Percentiles rank a stretch among this genome's conserved stretches.
Evolutionary conservation across 1,140 invertebrate genomes (phyloP).

Genomic region (Papilio polytes): DNA sequence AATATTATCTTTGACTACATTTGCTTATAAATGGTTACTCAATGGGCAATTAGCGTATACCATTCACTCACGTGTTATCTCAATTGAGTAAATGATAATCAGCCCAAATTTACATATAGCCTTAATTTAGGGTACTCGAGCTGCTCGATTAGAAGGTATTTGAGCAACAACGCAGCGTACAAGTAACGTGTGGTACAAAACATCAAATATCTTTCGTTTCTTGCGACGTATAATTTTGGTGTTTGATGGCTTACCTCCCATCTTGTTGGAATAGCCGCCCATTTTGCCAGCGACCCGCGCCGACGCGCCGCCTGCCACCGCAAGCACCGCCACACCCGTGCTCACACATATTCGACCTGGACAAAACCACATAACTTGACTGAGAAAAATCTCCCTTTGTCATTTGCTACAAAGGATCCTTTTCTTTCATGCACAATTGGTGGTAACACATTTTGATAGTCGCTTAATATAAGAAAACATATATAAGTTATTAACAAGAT

Average conservation of each 20-base stretch:
- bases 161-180: not conserved
- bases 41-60: not conserved
- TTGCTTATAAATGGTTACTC: not conserved
- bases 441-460: not conserved
- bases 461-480: not conserved
- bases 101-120: not conserved
- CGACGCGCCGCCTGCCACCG: conserved; percentile 75
- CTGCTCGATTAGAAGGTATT: not conserved
- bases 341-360: conserved; percentile 58
- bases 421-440: not conserved
- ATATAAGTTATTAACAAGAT: not conserved
- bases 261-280: conserved; percentile 88
- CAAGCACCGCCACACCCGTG: conserved; percentile 63
- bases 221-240: not conserved
- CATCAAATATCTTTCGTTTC: not conserved
- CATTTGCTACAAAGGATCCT: not conserved
- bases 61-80: not conserved
- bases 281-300: conserved; percentile 89
- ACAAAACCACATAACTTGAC: not conserved
- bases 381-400: not conserved
- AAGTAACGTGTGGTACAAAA: not conserved
- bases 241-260: conserved; percentile 84
- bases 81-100: not conserved
- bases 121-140: too few species aligned
- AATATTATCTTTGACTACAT: not conserved